These are phyloP conservation scores for Turnix velox DNA, from an alignment of 2,113 vertebrate species.

Conservation along the genomic window DNA sequence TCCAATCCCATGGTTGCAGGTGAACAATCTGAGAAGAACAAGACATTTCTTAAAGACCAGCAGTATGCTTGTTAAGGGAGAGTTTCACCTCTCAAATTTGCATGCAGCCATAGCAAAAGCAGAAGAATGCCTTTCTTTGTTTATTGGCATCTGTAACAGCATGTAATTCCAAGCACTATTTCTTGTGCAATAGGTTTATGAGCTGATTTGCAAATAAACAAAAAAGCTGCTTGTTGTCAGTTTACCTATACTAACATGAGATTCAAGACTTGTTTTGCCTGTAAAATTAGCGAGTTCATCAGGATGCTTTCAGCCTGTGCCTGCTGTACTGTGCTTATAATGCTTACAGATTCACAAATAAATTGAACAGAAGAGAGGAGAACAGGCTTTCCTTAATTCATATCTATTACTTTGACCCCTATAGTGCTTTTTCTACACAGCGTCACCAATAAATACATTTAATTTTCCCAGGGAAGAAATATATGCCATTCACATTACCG, in stretches of 20 bases:
- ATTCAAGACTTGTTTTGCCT: slow-evolving; percentile 37
- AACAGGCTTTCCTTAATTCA: neutral
- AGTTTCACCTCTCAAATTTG: neutral
- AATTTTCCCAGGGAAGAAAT: neutral
- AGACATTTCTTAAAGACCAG: neutral
- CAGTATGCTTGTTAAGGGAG: neutral
- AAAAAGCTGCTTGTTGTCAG: slow-evolving; percentile 53
- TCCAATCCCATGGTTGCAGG: neutral
- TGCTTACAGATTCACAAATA: neutral
- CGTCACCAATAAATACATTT: neutral
- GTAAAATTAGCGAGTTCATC: slow-evolving; percentile 44
- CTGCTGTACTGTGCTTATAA: neutral
- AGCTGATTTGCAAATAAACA: slow-evolving; percentile 64
- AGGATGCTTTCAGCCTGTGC: neutral
- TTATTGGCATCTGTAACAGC: slow-evolving; percentile 41
- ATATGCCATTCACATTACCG: neutral
- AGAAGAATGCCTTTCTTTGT: slow-evolving; percentile 3
- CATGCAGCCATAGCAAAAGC: neutral
- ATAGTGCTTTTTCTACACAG: neutral
- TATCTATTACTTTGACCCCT: slow-evolving; percentile 18
- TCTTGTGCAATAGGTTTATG: slow-evolving; percentile 50
- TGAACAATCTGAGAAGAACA: neutral
- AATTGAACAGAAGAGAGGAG: neutral
- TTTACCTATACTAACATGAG: slow-evolving; percentile 12
- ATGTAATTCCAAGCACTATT: slow-evolving; percentile 44